Percentiles rank a stretch among this genome's conserved stretches.
phyloP scores from a whole-genome alignment of 2,888 invertebrate genomes.

The Drosophila pseudotalamancana region DNA sequence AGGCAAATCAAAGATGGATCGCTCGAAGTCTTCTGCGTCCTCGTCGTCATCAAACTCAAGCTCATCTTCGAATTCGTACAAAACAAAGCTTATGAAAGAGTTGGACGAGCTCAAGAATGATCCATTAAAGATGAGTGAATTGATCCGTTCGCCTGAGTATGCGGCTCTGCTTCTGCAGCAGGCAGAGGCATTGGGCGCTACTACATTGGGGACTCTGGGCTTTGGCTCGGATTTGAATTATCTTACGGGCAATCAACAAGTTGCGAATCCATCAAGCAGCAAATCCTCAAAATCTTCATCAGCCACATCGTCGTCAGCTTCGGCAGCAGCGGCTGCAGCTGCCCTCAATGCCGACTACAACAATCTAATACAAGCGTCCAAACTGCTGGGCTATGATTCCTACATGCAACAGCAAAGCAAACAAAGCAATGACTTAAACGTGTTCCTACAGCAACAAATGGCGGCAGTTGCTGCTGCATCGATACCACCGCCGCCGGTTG shows the following conservation, averaged over 20 bases:
- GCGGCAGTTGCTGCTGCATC: conserved; percentile 79
- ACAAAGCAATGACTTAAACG: conserved; percentile 81
- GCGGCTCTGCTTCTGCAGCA: conserved; percentile 83
- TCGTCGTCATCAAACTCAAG: conserved; percentile 81
- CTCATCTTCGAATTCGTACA: conserved; percentile 82
- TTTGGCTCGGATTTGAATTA: conserved; percentile 83
- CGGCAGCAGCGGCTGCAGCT: conserved; percentile 77
- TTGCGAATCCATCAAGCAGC: conserved; percentile 34
- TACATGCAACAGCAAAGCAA: conserved; percentile 83
- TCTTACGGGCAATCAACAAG: conserved; percentile 68
- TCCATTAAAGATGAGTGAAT: conserved; percentile 84
- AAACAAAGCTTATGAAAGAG: conserved; percentile 84
- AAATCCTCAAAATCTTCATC: conserved; percentile 65
- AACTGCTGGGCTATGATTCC: conserved; percentile 83
- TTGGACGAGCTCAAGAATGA: conserved; percentile 84
- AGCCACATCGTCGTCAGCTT: conserved; percentile 41
- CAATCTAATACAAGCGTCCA: conserved; percentile 83
- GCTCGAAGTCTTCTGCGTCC: conserved; percentile 78
- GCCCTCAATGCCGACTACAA: conserved; percentile 82
- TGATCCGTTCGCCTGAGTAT: conserved; percentile 84
- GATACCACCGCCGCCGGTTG: conserved; percentile 62
- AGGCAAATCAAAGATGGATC: conserved; percentile 79
- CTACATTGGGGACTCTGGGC: conserved; percentile 83
- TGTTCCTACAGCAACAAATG: conserved; percentile 83
- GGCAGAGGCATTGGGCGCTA: conserved; percentile 83